These are phyloP conservation scores for Onychostruthus taczanowskii DNA, from an alignment of 2,113 vertebrate species.

Conservation along the genomic window DNA sequence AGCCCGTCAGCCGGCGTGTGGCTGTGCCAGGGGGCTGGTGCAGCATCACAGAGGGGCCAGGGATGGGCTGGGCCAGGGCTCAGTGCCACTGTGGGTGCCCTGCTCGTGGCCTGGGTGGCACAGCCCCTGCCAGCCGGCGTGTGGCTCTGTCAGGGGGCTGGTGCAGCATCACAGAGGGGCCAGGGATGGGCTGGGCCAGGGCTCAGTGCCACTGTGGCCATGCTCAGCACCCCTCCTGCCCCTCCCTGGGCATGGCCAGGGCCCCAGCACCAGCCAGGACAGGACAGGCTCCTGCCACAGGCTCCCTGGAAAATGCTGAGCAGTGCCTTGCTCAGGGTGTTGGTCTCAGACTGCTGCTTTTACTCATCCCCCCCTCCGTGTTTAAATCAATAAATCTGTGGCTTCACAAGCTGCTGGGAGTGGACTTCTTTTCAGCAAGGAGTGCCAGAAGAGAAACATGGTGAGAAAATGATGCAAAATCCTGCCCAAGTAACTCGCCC, in stretches of 20 bases:
- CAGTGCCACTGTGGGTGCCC: not conserved
- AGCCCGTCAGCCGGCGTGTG: not conserved
- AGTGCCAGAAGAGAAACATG: not conserved
- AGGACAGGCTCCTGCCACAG: not conserved
- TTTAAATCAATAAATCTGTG: not conserved
- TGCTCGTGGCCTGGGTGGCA: not conserved
- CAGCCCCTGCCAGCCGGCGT: not conserved
- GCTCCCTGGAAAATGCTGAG: not conserved
- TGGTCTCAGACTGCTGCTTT: not conserved
- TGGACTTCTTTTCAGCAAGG: not conserved
- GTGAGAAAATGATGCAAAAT: not conserved
- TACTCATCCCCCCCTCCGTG: not conserved
- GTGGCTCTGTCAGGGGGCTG: not conserved
- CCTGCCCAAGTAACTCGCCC: not conserved
- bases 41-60: accelerated
- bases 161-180: accelerated
- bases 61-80: not conserved
- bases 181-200: not conserved
- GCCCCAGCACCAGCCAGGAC: not conserved
- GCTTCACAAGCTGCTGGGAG: not conserved
- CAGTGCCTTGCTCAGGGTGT: not conserved
- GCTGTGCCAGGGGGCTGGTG: not conserved
- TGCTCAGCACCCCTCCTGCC: not conserved
- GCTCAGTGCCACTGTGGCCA: not conserved
- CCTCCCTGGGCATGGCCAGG: not conserved